Percentiles rank a stretch among this genome's conserved stretches.
Conservation (phyloP, 2,113 vertebrate genomes). For the Phyllostomus hastatus region DNA sequence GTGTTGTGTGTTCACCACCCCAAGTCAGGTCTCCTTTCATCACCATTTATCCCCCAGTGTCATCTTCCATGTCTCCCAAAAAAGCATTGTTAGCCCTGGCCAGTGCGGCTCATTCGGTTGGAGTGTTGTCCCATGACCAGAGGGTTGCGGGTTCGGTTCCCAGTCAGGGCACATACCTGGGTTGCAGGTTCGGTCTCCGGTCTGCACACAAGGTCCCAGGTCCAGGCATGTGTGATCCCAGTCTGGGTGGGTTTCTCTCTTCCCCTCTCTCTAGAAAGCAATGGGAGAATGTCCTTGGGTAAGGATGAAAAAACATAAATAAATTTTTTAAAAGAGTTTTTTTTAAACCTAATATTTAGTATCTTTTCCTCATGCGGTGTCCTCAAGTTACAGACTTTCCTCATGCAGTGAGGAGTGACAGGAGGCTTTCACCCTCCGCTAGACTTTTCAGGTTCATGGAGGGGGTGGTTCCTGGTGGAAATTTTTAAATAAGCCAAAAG, state of each 20-base stretch:
- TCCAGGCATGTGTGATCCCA: too few relatives aligned
- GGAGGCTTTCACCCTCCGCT: slow-evolving; percentile 55
- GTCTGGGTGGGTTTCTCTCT: too few relatives aligned
- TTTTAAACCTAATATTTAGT: slow-evolving; percentile 35
- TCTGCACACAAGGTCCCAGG: too few relatives aligned
- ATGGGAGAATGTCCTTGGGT: too few relatives aligned
- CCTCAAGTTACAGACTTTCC: slow-evolving; percentile 20
- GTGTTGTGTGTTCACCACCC: not conserved
- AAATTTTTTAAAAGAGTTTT: not conserved
- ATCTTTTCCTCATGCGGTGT: slow-evolving; percentile 48
- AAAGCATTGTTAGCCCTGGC: not conserved
- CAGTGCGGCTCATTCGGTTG: too few relatives aligned
- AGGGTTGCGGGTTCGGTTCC: too few relatives aligned
- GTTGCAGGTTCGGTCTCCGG: too few relatives aligned
- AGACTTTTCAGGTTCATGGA: slow-evolving; percentile 43
- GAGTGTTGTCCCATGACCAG: too few relatives aligned
- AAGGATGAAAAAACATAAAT: too few relatives aligned
- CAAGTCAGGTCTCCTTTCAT: not conserved
- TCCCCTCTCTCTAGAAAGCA: too few relatives aligned
- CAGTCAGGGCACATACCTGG: too few relatives aligned
- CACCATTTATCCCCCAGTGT: not conserved
- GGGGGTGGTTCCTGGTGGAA: slow-evolving; percentile 1
- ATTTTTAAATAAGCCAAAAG: slow-evolving; percentile 51
- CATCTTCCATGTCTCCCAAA: not conserved
- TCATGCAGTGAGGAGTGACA: slow-evolving; percentile 2